Conservation (phyloP, 1,140 invertebrate genomes). For the Diuraphis noxia region DNA sequence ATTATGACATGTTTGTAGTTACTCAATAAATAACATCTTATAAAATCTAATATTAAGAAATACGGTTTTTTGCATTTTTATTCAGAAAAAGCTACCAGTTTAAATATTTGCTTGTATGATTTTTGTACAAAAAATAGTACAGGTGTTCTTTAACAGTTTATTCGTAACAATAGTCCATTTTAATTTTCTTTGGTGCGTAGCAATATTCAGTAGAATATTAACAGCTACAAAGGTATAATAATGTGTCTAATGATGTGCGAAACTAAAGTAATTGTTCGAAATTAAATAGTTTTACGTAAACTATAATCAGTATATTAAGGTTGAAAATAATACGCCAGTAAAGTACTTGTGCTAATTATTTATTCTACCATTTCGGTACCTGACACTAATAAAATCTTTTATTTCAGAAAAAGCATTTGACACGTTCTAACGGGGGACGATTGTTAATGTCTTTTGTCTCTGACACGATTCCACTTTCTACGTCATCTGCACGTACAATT, state of each 20-base stretch:
- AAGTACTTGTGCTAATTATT: not conserved
- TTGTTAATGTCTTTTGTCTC: not conserved
- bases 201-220: not conserved
- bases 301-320: not conserved
- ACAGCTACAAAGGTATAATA: not conserved
- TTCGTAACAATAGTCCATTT: not conserved
- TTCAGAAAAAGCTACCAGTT: not conserved
- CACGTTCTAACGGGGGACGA: not conserved
- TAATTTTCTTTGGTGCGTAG: not conserved
- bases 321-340: not conserved
- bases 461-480: not conserved
- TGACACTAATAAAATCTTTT: conserved; percentile 15
- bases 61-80: not conserved
- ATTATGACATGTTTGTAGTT: not conserved
- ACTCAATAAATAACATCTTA: not conserved
- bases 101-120: not conserved
- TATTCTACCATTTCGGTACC: not conserved
- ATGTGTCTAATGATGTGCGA: not conserved
- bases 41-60: not conserved
- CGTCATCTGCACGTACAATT: not conserved
- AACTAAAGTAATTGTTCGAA: not conserved
- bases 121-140: not conserved
- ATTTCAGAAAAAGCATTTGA: conserved; percentile 2
- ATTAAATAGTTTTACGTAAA: not conserved
- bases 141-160: not conserved